Evolutionary conservation across 2,113 vertebrate species (phyloP), one percentile per base, ranked within the genome.

Genomic region (Lophochroa leadbeateri): DNA sequence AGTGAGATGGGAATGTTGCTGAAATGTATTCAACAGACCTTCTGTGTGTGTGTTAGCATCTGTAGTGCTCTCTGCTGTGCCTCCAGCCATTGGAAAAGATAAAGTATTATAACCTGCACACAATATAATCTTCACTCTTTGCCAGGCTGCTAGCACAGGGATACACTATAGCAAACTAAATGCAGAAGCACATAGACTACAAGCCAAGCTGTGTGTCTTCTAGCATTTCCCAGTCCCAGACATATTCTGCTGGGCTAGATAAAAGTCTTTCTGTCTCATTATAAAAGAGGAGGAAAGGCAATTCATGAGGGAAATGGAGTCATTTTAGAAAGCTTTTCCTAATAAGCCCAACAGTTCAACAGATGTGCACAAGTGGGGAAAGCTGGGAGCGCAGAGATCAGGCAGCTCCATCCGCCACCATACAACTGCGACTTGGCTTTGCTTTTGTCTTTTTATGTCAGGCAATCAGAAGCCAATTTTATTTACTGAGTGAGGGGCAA

Each of bases 371-470:
- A 63, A 80, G 79, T 75, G 86, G 55, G 25, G 80, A 91, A 92
- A 90, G 88, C 70, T 88, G 77, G 44, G 80, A 96, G 86, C 35
- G 17, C 74, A 94, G 53, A 84, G 84, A 96, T 81, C 47, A 92
- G 82, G 90, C 82, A 92, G 94, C 83, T 96, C 94, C 90, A 96
- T 61, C 58, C 67, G 6, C 82, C 88, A 88, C 76, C 57, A 50
- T 78, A 64, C 35, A 65, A 96, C 65, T 47, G 89, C 86, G 80
- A 92, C 80, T 93, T 5, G 8, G 86, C 43, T 75, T 46, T 46
- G 23, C 82, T 88, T 96, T 97, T 94, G 97, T 95, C 91, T 97
- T 98, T 97, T 97, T 93, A 95, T 91, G 81, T 96, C 93, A 96
- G 86, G 89, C 96, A 97, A 96, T 95, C 92, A 96, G 97, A 97